These are phyloP conservation scores for Camptogramma bilineatum DNA, from an alignment of 2,888 invertebrate genomes.

Conservation along the genomic window DNA sequence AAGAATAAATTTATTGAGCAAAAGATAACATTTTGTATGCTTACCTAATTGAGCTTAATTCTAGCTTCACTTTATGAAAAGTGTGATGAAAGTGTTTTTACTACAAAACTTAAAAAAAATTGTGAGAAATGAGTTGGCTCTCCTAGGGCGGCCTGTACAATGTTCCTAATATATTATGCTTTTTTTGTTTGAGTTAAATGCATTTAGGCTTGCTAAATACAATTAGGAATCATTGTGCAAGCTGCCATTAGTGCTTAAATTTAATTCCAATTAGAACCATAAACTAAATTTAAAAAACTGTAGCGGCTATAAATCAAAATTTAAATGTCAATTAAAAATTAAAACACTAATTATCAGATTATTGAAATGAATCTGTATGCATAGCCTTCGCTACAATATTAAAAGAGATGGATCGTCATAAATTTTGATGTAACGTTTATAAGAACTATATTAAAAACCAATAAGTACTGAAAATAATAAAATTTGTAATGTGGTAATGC, in stretches of 20 bases:
- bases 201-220: too few species aligned
- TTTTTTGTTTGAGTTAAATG: too few species aligned
- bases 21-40: too few species aligned
- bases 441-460: background rate
- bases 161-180: too few species aligned
- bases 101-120: background rate
- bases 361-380: slow-evolving; percentile 1
- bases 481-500: too few species aligned
- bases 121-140: too few species aligned
- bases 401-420: slow-evolving; percentile 3
- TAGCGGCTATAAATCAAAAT: slow-evolving; percentile 5
- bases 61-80: too few species aligned
- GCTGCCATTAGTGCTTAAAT: background rate
- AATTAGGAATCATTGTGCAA: too few species aligned
- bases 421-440: background rate
- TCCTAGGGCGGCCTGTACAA: too few species aligned
- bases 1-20: too few species aligned
- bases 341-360: slow-evolving; percentile 14
- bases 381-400: slow-evolving; percentile 20
- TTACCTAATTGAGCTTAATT: too few species aligned
- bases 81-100: too few species aligned
- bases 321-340: slow-evolving; percentile 12
- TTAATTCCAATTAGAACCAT: slow-evolving; percentile 1
- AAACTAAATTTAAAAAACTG: background rate
- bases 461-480: background rate